Percentiles rank a stretch among this genome's conserved stretches.
Conservation (phyloP, 2,113 vertebrate genomes). For the Rhinopithecus roxellana region DNA sequence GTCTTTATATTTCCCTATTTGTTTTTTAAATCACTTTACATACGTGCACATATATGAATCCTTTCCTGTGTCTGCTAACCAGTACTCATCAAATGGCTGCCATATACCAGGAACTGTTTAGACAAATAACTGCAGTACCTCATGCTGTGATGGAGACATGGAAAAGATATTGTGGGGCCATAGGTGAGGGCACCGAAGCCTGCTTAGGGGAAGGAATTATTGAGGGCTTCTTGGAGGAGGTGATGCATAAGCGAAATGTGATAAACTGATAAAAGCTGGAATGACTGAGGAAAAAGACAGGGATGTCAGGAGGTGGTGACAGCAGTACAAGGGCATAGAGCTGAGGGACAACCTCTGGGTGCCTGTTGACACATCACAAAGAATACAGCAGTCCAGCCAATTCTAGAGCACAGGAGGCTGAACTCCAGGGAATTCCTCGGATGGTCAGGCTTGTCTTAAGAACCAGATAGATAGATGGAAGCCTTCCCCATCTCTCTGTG, state of each 20-base stretch:
- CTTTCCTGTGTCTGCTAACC: neutral
- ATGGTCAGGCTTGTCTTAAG: neutral
- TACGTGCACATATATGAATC: neutral
- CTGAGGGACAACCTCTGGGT: neutral
- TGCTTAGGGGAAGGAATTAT: neutral
- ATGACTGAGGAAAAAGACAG: neutral
- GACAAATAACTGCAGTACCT: neutral
- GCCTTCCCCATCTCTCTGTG: fast-evolving
- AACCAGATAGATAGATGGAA: neutral
- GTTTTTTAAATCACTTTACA: neutral
- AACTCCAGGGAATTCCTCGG: neutral
- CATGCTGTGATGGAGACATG: neutral
- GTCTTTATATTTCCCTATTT: neutral
- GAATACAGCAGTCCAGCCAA: neutral
- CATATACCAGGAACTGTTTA: neutral
- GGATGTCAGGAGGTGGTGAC: neutral
- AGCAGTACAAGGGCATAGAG: neutral
- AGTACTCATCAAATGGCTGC: neutral
- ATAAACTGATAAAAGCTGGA: neutral
- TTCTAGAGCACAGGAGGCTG: neutral
- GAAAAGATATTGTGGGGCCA: neutral
- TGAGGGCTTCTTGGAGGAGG: neutral
- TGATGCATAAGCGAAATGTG: neutral
- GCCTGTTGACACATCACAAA: neutral
- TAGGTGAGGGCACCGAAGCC: neutral